Evolutionary conservation across 2,888 invertebrate species (phyloP), one percentile per base, ranked within the genome.

Genomic region (Colostygia pectinataria): DNA sequence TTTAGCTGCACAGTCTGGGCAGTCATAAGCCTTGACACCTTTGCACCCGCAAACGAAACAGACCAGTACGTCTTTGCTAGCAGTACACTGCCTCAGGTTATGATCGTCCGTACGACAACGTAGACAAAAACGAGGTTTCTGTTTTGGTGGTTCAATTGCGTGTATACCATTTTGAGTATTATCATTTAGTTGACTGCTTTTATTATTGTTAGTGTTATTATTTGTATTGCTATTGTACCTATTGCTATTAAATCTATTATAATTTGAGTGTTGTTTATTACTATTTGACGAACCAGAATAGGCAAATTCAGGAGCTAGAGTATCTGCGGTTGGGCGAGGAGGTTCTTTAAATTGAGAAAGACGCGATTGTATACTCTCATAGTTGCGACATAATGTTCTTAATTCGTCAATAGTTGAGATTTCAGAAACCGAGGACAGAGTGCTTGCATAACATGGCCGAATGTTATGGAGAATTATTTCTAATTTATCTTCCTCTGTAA

Each of bases 301-400:
- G 2, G 34, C 34, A 13, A 34, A 34, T 7, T 34, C 34, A 8
- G 34, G 34, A 13, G 42, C 42, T 7, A 42, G n/a, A 8, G 33
- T 42, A 42, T 27, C 34, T 1, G 28, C 8, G 4, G 42, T 20
- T 0, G 13, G 10, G 7, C 12, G 5, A 4, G 33, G 23, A 10
- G 41, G 41, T 15, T 41, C 41, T 2, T 9, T 8, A 33, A 41
- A 41, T 7, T 33, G 33, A 25, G 25, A 2, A 15, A 32, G 7
- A 25, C 41, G 41, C n/a, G 29, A 7, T 10, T 43, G 34, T 1
- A 42, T 25, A 6, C 20, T 34, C 12, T 36, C 33, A 14, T 13
- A 36, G 10, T 36, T 36, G 1, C 18, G 14, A 6, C 36, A 29
- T 1, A 29, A 7, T 2, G 28, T 7, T 15, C 10, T 9, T 6